phyloP scores from a whole-genome alignment of 1,140 invertebrate species.

The Drosophila teissieri region DNA sequence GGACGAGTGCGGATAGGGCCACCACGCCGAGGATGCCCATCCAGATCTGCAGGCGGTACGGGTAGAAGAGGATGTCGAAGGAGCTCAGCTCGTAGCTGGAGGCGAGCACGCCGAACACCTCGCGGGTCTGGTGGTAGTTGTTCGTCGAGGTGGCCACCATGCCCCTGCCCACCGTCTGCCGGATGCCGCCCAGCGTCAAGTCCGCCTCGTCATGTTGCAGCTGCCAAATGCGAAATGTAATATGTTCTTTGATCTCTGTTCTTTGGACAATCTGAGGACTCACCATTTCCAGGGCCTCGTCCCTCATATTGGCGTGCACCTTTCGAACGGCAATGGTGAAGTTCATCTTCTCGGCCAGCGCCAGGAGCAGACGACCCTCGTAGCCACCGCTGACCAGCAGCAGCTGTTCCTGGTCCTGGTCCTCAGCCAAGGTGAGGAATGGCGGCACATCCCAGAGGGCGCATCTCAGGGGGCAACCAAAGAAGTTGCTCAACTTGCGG shows the following conservation, averaged over 20 bases:
- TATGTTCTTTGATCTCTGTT: background rate
- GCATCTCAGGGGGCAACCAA: conserved; percentile 54
- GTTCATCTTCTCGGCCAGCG: conserved; percentile 54
- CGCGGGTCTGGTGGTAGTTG: conserved; percentile 60
- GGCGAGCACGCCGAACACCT: conserved; percentile 44
- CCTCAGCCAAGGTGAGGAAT: conserved; percentile 38
- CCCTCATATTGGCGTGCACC: conserved; percentile 4
- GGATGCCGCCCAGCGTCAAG: conserved; percentile 51
- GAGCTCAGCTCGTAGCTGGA: conserved; percentile 56
- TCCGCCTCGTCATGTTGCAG: conserved; percentile 47
- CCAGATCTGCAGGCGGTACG: conserved; percentile 58
- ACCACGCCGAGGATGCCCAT: conserved; percentile 43
- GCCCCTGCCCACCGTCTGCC: conserved; percentile 48
- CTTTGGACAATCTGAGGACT: no score
- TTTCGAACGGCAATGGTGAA: conserved; percentile 37
- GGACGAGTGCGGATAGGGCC: conserved; percentile 37
- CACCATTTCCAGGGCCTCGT: conserved; percentile 50
- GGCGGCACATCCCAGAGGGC: conserved; percentile 63
- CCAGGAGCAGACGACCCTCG: conserved; percentile 63
- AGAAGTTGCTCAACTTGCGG: conserved; percentile 63
- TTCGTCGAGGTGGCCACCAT: conserved; percentile 51
- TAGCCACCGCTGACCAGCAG: conserved; percentile 19
- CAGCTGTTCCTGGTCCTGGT: background rate
- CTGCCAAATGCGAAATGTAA: conserved; percentile 2
- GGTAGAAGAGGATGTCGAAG: conserved; percentile 59